These are phyloP conservation scores for Lasioglossum calceatum DNA, from an alignment of 2,888 invertebrate species.

Conservation along the genomic window DNA sequence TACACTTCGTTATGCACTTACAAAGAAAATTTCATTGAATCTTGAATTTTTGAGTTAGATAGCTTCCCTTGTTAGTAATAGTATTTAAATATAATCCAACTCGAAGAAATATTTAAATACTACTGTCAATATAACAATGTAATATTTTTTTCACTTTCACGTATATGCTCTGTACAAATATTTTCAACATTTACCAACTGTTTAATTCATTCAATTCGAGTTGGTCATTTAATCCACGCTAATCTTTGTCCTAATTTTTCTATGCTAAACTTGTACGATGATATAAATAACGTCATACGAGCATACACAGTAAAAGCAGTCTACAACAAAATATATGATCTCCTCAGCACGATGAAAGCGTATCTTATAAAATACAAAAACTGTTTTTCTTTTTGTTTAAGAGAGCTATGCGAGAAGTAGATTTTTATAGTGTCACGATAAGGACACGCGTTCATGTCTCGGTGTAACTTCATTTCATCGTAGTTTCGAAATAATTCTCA, in stretches of 20 bases:
- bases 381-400: constrained; percentile 26
- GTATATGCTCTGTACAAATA: constrained; percentile 15
- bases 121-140: neutral
- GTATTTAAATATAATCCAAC: constrained; percentile 12
- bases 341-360: constrained; percentile 36
- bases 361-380: constrained; percentile 45
- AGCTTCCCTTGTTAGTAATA: neutral
- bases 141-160: constrained; percentile 7
- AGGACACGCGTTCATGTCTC: neutral
- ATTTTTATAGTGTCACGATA: constrained; percentile 38
- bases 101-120: neutral
- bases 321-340: constrained; percentile 43
- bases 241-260: constrained; percentile 8
- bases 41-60: neutral
- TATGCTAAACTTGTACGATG: neutral
- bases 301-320: constrained; percentile 41
- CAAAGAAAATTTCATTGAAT: constrained; percentile 3
- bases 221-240: neutral
- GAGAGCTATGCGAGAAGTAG: constrained; percentile 52
- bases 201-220: neutral
- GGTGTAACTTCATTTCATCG: constrained; percentile 3
- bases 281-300: constrained; percentile 32
- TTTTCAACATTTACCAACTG: constrained; percentile 1
- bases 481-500: constrained; percentile 27
- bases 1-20: neutral